Evolutionary conservation across 1,140 invertebrate genomes (phyloP), one percentile per base, ranked within the genome.

Genomic region (Marisa cornuarietis): DNA sequence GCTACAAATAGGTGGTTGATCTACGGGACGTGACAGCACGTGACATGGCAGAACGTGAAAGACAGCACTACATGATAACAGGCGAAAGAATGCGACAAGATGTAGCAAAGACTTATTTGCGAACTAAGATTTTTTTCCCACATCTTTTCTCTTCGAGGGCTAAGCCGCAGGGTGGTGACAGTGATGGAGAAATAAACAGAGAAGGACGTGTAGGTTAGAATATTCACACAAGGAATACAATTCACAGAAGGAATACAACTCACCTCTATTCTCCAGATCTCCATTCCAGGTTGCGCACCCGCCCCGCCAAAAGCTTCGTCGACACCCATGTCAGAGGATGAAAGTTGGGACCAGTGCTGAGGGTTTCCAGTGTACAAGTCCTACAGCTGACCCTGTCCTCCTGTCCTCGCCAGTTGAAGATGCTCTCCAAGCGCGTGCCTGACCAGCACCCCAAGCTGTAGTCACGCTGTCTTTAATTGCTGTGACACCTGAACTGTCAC

Each of bases 261-360:
- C 84, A 91, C 91, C 87, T 92, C 91, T 78, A 92, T 91, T 87
- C 91, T 85, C 91, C 91, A 92, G 18, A 92, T 89, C 75, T 89
- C 86, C 20, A 90, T 78, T 51, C 91, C 91, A n/a, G 87, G 79
- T 68, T 82, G 84, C 79, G 87, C 77, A n/a, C 91, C 91, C 14
- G 86, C 89, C 24, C 87, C 86, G 76, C 84, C 85, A 84, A 91
- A 92, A 42, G 88, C 90, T 58, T 78, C 66, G 71, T 87, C 86
- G 49, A 81, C 80, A 51, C 79, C 62, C 81, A 79, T 82, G 18
- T 79, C 22, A 58, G 54, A 58, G 11, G 20, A 71, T 9, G 20
- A 9, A n/a, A 14, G 22, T 51, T 49, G 18, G 9, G 20, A 51
- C 16, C 51, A 51, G 20, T 4, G 22, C 11, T 71, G 69, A 24